Percentiles rank a stretch among this genome's conserved stretches.
Conservation (phyloP, 2,888 invertebrate species). For the Copidosoma aretas region DNA sequence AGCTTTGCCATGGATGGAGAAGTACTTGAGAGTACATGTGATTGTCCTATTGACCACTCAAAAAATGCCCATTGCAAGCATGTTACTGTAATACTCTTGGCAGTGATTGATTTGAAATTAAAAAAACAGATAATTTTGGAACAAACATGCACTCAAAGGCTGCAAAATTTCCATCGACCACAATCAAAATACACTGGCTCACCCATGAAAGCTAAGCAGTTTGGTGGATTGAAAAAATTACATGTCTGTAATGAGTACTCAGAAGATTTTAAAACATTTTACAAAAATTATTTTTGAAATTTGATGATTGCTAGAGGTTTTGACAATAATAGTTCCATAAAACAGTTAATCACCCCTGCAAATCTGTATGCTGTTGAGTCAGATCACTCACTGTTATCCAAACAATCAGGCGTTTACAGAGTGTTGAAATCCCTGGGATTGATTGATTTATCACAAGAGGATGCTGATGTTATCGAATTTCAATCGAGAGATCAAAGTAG, state of each 20-base stretch:
- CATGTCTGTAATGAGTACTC: neutral
- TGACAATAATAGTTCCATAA: slow-evolving; percentile 8
- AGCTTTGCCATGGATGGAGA: neutral
- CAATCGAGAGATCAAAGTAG: too few species aligned
- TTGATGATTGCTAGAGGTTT: neutral
- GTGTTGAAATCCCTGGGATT: neutral
- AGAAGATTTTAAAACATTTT: neutral
- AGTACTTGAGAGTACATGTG: slow-evolving; percentile 9
- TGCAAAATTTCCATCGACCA: neutral
- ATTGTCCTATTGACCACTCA: slow-evolving; percentile 33
- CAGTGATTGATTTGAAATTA: neutral
- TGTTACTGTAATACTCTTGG: neutral
- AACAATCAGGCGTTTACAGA: neutral
- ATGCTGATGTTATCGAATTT: too few species aligned
- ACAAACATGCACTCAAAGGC: neutral
- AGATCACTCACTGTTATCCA: slow-evolving; percentile 1
- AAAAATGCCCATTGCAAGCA: slow-evolving; percentile 2
- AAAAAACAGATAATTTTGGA: neutral
- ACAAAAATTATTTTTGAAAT: slow-evolving; percentile 13
- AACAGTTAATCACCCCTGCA: neutral
- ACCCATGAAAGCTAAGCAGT: neutral
- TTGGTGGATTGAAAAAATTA: slow-evolving; percentile 9
- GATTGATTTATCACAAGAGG: neutral
- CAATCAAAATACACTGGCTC: neutral
- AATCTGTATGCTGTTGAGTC: neutral